Base-by-base conservation (phyloP, 2,113 vertebrate genomes). In the Peucedramus taeniatus region DNA sequence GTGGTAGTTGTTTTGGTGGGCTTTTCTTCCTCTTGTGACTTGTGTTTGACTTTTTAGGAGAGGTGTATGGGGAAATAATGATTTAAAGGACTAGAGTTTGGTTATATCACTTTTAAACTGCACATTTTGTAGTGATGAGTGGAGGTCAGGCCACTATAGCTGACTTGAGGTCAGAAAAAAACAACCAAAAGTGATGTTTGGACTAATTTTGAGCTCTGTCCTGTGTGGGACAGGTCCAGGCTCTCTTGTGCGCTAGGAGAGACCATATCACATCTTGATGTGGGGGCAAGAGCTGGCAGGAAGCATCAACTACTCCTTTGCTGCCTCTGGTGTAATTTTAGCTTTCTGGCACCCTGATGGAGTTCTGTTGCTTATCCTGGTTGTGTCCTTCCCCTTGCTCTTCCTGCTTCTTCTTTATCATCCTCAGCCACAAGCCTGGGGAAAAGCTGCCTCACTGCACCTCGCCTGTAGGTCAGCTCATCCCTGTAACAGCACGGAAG, bases 391-490 rank as follows among this genome's bases (percentile, higher is more conserved):
- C 84, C 70, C 14, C 35, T 94, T 86, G 70, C 64, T 69, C 85
- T 94, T 91, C 78, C 90, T 87, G 45, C 44, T 84, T 33, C 44
- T 89, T 39, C 30, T 76, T 94, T 92, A 82, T 90, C 11, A 5
- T 28, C 27, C 64, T 77, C 30, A 59, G 30, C 51, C 5, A 1
- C 1, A 20, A 87, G 60, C 49, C 45, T 2, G 2, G 35, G 35
- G 50, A 18, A 83, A 30, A 40, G 47, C 26, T 0, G 0, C 10
- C 44, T 66, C 0, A 0, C 24, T 65, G n/a, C 59, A 20, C 56
- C 49, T 76, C 1, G 0, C 30, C 74, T 2, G 2, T 35, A 53
- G 79, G 66, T 89, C 90, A 90, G 14, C 68, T 83, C 5, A 7
- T 65, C 22, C 60, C 30, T 0, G 1, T 6, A 11, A 35, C 7